A percentile compares a stretch with the other conserved stretches of the same genome.
Conservation (phyloP, 2,113 vertebrate genomes). For the Hydrolagus affinis region DNA sequence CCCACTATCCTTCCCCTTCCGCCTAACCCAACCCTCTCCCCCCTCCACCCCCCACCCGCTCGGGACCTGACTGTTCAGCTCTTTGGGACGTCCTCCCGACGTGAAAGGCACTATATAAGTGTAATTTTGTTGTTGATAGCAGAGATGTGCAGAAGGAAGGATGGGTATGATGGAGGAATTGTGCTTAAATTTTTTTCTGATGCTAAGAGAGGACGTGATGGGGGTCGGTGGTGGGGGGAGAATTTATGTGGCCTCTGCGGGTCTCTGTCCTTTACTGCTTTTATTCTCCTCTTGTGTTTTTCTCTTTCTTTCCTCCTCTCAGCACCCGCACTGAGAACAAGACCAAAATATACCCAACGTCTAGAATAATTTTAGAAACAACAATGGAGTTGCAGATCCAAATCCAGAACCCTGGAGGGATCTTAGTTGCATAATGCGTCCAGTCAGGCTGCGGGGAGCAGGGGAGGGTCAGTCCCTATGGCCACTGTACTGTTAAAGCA, state of each 20-base stretch:
- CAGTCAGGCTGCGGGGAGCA: background rate
- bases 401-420: background rate
- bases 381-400: background rate
- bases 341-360: background rate
- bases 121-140: too few relatives aligned
- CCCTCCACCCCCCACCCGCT: background rate
- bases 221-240: conserved; percentile 42
- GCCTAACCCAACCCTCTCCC: background rate
- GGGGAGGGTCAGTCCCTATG: too few relatives aligned
- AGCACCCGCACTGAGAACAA: background rate
- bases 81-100: too few relatives aligned
- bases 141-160: too few relatives aligned
- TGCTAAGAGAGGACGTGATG: background rate
- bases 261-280: conserved; percentile 47
- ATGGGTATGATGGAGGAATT: too few relatives aligned
- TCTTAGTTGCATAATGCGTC: background rate
- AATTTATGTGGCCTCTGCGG: conserved; percentile 43
- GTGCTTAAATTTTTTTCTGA: too few relatives aligned
- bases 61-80: too few relatives aligned
- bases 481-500: background rate
- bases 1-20: background rate
- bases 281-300: background rate
- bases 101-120: too few relatives aligned
- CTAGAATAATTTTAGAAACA: background rate
- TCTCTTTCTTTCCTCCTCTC: background rate